Evolutionary conservation across 2,797 vertebrate genomes (phyloP).

Genomic region (Acanthornis magna): DNA sequence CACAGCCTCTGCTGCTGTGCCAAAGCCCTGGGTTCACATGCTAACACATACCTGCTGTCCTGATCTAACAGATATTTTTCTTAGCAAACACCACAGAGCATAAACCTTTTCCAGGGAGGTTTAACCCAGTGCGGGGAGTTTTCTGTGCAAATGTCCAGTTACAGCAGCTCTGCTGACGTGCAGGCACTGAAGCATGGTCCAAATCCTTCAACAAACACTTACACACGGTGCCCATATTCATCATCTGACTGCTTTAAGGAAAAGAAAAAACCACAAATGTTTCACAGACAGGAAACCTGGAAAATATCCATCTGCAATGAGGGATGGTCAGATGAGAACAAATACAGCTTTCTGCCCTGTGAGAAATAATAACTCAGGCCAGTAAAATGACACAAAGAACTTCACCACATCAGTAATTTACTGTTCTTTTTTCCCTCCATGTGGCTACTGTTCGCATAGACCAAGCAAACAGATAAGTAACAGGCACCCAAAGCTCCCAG

Average conservation of each 20-base stretch:
- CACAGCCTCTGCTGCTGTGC: neutral
- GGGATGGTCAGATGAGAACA: constrained; percentile 9
- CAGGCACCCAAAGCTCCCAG: neutral
- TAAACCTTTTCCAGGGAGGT: neutral
- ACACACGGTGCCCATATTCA: neutral
- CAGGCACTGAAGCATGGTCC: neutral
- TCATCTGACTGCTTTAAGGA: neutral
- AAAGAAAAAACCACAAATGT: neutral
- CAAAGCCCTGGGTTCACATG: neutral
- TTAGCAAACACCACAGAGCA: neutral
- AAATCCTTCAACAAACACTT: neutral
- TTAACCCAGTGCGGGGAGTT: neutral
- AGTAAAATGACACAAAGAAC: neutral
- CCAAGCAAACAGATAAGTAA: neutral
- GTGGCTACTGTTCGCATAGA: neutral
- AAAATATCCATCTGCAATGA: constrained; percentile 15
- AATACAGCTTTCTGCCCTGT: neutral
- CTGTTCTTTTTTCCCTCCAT: neutral
- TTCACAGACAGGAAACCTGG: constrained; percentile 21
- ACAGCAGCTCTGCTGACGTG: neutral
- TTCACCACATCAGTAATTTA: neutral
- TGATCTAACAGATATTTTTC: neutral
- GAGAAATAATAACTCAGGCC: neutral
- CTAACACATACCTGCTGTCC: neutral
- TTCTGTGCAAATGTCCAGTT: neutral